Percentiles rank a stretch among this genome's conserved stretches.
These are phyloP conservation scores for Umimayanthus kanabou DNA, from an alignment of 92 coral and sea anemone species.

Conservation along the genomic window DNA sequence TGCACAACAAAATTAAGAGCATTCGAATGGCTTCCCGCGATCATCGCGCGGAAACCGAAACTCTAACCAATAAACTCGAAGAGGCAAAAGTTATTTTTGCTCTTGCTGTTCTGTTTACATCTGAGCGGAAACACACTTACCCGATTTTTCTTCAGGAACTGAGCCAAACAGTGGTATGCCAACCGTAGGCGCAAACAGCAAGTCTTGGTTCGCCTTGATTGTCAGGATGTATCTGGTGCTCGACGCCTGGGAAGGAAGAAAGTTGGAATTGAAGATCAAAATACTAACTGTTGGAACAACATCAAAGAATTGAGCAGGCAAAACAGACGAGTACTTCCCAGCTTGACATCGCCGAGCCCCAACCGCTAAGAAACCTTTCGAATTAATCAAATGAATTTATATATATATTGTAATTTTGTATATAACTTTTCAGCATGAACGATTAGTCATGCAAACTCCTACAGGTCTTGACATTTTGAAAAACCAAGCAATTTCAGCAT, in stretches of 20 bases:
- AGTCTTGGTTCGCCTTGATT: conserved; percentile 56
- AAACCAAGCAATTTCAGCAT: not conserved
- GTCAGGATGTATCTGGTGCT: conserved; percentile 54
- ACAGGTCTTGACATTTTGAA: not conserved
- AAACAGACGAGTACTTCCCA: not conserved
- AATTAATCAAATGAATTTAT: not conserved
- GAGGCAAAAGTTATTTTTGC: not conserved
- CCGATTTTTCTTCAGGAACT: conserved; percentile 53
- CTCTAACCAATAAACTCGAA: too few species aligned
- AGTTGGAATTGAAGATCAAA: conserved; percentile 33
- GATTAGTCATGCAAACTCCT: conserved; percentile 24
- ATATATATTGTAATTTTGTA: not conserved
- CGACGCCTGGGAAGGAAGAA: conserved; percentile 37
- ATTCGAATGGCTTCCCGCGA: conserved; percentile 27
- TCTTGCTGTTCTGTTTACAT: conserved; percentile 6
- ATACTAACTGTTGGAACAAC: not conserved
- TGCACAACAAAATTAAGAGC: too few species aligned
- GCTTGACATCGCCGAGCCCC: not conserved
- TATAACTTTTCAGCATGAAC: not conserved
- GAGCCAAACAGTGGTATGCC: conserved; percentile 44
- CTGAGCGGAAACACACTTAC: conserved; percentile 28
- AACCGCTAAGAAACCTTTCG: not conserved
- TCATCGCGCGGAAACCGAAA: not conserved
- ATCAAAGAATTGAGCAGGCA: not conserved
- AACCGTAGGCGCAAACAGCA: conserved; percentile 54